These are phyloP conservation scores for Alfaro cultratus DNA, from an alignment of 2,797 vertebrate genomes.

Conservation along the genomic window DNA sequence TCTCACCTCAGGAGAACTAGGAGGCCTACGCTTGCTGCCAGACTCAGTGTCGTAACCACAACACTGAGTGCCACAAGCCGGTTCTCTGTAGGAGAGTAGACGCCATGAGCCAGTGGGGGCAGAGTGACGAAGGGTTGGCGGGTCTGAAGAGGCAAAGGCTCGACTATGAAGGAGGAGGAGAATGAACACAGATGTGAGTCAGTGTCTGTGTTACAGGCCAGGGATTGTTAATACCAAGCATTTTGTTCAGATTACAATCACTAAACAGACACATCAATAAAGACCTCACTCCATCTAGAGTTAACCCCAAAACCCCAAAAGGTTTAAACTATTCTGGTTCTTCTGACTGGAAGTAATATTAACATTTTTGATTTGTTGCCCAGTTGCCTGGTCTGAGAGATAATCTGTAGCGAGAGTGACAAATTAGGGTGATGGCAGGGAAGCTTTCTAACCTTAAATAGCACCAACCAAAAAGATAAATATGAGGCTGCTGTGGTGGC, in stretches of 20 bases:
- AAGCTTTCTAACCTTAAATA: too few species aligned
- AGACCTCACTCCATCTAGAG: background rate
- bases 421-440: background rate
- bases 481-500: background rate
- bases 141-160: constrained; percentile 35
- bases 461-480: background rate
- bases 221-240: background rate
- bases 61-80: constrained; percentile 52
- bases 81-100: constrained; percentile 20
- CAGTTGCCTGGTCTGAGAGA: background rate
- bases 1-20: constrained; percentile 65
- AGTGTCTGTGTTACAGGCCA: background rate
- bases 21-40: constrained; percentile 60
- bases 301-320: background rate
- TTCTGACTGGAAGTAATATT: background rate
- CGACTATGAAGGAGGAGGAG: constrained; percentile 49
- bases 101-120: constrained; percentile 44
- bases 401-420: background rate
- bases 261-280: background rate
- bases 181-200: background rate
- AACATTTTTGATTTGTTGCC: background rate
- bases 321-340: background rate
- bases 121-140: constrained; percentile 31
- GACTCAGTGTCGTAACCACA: constrained; percentile 54
- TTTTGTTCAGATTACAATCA: background rate